Percentiles rank a stretch among this genome's conserved stretches.
Evolutionary conservation across 2,888 invertebrate species (phyloP).

Genomic region (Macropis europaea): DNA sequence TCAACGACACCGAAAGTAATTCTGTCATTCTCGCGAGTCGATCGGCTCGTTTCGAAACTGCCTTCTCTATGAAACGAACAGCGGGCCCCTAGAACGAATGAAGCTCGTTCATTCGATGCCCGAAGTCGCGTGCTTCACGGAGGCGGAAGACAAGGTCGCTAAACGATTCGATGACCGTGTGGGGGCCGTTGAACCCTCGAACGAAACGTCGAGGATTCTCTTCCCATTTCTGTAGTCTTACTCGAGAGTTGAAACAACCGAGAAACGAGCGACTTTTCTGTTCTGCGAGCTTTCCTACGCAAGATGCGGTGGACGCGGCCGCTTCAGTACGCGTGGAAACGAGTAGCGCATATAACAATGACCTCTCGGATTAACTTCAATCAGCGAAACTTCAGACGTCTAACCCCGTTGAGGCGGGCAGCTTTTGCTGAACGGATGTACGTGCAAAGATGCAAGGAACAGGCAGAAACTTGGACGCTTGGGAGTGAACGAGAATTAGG

Average conservation of each 20-base stretch:
- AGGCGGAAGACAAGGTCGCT: constrained; percentile 20
- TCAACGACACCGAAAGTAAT: background rate
- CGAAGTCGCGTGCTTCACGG: background rate
- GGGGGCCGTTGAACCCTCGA: constrained; percentile 34
- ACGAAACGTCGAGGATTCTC: constrained; percentile 15
- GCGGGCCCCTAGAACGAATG: background rate
- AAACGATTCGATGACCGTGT: background rate
- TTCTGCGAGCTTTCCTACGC: constrained; percentile 18
- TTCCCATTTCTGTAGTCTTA: too few species aligned
- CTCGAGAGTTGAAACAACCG: too few species aligned
- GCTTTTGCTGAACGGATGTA: constrained; percentile 35
- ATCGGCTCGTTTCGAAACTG: background rate
- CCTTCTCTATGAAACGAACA: background rate
- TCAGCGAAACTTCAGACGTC: constrained; percentile 66
- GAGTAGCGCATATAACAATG: constrained; percentile 61
- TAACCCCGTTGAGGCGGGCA: constrained; percentile 42
- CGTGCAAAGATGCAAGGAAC: constrained; percentile 17
- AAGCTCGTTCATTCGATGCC: background rate
- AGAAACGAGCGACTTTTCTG: too few species aligned
- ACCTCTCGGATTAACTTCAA: constrained; percentile 73
- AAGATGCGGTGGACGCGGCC: constrained; percentile 32
- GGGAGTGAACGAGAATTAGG: constrained; percentile 16
- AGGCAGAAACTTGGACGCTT: background rate
- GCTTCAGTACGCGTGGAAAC: constrained; percentile 47
- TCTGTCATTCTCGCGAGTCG: background rate